Evolutionary conservation across 2,113 vertebrate genomes (phyloP).

Genomic region (Sylvietta virens): DNA sequence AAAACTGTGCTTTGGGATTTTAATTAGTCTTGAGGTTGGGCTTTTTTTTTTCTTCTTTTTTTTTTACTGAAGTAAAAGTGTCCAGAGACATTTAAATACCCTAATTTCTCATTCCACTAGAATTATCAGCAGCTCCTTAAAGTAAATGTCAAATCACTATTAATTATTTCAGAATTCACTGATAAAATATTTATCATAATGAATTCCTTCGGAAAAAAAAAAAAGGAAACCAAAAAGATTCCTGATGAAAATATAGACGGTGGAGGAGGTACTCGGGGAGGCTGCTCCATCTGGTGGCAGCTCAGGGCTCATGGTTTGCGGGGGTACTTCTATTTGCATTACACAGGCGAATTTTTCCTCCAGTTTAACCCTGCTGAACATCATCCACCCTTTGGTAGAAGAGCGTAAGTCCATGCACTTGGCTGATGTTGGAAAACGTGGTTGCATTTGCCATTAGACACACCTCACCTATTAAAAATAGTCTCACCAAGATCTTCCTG

Average conservation of each 20-base stretch:
- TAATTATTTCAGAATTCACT: conserved; percentile 5
- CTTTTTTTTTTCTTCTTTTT: neutral
- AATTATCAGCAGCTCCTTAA: neutral
- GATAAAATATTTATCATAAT: conserved; percentile 22
- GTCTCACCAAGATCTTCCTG: neutral
- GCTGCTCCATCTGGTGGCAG: neutral
- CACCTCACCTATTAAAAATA: neutral
- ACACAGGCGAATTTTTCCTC: neutral
- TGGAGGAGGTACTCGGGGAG: neutral
- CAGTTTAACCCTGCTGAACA: neutral
- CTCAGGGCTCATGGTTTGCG: neutral
- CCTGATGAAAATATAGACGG: neutral
- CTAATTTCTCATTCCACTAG: neutral
- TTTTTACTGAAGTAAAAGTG: neutral
- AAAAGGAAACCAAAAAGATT: rapidly evolving
- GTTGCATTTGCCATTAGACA: neutral
- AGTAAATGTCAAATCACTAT: neutral
- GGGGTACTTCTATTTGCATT: neutral
- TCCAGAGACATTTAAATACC: neutral
- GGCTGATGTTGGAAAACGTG: rapidly evolving
- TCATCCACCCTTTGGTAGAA: neutral
- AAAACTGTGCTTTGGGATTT: neutral
- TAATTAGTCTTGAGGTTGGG: neutral
- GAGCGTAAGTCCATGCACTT: rapidly evolving
- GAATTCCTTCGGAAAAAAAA: neutral